A percentile compares a stretch with the other conserved stretches of the same genome.
phyloP scores from a whole-genome alignment of 2,113 vertebrate genomes.

The Panurus biarmicus region DNA sequence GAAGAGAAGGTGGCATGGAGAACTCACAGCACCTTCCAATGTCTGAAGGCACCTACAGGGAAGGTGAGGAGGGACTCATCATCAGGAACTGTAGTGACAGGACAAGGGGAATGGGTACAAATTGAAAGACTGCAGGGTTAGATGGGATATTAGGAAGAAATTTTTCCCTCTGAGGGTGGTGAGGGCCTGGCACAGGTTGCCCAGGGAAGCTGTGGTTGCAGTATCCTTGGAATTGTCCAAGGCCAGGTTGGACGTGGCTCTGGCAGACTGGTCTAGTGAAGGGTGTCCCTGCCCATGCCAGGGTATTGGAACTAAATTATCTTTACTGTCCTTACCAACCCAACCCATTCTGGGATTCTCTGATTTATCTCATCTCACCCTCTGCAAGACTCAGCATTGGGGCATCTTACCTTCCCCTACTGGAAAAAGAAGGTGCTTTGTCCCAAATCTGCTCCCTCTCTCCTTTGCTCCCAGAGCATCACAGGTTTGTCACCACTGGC shows the following conservation, averaged over 20 bases:
- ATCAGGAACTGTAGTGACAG: neutral
- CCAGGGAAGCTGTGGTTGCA: neutral
- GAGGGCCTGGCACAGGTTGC: neutral
- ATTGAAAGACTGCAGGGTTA: neutral
- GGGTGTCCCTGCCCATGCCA: neutral
- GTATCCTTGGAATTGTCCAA: neutral
- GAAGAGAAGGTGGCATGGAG: neutral
- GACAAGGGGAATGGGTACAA: neutral
- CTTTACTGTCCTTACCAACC: neutral
- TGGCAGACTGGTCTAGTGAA: neutral
- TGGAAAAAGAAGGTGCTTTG: neutral
- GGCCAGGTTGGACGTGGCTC: neutral
- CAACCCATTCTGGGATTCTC: neutral
- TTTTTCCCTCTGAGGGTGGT: neutral
- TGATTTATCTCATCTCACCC: neutral
- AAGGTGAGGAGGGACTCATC: fast-evolving
- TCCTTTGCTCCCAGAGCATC: neutral
- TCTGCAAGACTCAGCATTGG: neutral
- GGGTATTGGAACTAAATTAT: neutral
- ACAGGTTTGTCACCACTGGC: neutral
- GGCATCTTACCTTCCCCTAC: neutral
- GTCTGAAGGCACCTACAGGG: neutral
- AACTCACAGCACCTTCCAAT: neutral
- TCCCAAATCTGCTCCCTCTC: neutral
- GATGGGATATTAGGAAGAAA: neutral